These are phyloP conservation scores for Crossaster papposus DNA, from an alignment of 53 echinoderm and acorn worm species.

Conservation along the genomic window DNA sequence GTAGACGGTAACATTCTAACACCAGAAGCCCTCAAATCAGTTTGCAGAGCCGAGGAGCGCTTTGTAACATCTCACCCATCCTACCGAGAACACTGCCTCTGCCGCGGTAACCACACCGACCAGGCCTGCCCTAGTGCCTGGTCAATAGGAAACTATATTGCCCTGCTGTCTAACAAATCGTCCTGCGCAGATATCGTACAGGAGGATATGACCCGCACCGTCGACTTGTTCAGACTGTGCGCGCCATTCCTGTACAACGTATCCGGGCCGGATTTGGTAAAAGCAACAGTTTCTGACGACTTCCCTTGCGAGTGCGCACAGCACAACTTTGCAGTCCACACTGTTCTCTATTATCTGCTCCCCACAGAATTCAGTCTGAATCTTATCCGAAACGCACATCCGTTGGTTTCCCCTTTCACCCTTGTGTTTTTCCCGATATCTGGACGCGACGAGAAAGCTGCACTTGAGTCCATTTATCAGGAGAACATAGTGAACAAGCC, in stretches of 20 bases:
- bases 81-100: neutral
- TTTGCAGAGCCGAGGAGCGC: slow-evolving; percentile 58
- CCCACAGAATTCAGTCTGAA: slow-evolving; percentile 40
- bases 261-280: neutral
- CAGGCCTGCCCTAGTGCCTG: slow-evolving; percentile 48
- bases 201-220: slow-evolving; percentile 55
- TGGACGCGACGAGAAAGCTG: neutral
- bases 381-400: neutral
- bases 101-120: neutral
- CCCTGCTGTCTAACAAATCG: slow-evolving; percentile 68
- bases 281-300: neutral
- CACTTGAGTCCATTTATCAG: slow-evolving; percentile 48
- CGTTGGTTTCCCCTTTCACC: slow-evolving; percentile 1
- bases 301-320: slow-evolving; percentile 40
- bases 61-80: slow-evolving; percentile 33
- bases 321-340: slow-evolving; percentile 57
- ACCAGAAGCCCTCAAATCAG: slow-evolving; percentile 60
- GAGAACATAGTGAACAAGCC: slow-evolving; percentile 54
- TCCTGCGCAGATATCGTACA: slow-evolving; percentile 67
- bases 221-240: slow-evolving; percentile 57
- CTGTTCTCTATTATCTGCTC: slow-evolving; percentile 68
- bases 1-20: slow-evolving; percentile 39
- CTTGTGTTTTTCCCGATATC: slow-evolving; percentile 47
- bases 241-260: slow-evolving; percentile 38
- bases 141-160: slow-evolving; percentile 80